A percentile compares a stretch with the other conserved stretches of the same genome.
These are phyloP conservation scores for Blomia tropicalis DNA, from an alignment of 2,888 invertebrate genomes.

Conservation along the genomic window DNA sequence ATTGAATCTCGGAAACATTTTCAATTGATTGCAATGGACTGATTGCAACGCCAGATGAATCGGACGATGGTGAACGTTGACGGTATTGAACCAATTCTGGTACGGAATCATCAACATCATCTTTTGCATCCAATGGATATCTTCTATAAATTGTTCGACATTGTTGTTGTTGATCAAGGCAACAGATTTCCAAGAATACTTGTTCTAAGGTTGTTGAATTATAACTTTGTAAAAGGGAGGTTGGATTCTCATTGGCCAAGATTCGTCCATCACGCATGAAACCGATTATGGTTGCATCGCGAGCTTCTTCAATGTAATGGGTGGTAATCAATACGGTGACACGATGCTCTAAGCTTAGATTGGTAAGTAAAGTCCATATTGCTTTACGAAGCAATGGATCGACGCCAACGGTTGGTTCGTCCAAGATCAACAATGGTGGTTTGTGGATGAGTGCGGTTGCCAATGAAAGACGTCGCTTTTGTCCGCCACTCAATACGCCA, in stretches of 20 bases:
- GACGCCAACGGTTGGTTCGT: conserved; percentile 39
- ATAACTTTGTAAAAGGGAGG: conserved; percentile 30
- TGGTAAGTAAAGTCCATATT: conserved; percentile 82
- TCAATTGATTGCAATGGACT: not conserved
- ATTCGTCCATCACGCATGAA: conserved; percentile 36
- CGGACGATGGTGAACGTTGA: not conserved
- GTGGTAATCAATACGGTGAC: conserved; percentile 82
- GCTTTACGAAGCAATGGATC: conserved; percentile 37
- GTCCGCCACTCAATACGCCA: conserved; percentile 36
- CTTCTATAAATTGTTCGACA: no score
- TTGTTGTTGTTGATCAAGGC: not conserved
- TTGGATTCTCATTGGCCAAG: conserved; percentile 35
- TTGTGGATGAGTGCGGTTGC: conserved; percentile 36
- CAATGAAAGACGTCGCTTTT: conserved; percentile 36
- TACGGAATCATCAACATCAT: not conserved
- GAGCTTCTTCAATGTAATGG: conserved; percentile 47
- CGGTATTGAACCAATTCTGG: not conserved
- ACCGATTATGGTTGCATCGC: conserved; percentile 33
- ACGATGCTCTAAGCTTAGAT: conserved; percentile 70
- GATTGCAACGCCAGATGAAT: no score
- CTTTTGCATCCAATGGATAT: not conserved
- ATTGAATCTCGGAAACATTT: not conserved
- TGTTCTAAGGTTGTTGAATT: conserved; percentile 52
- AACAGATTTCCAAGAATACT: conserved; percentile 64
- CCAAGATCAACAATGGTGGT: conserved; percentile 35